Base-by-base conservation (phyloP, 2,113 vertebrate genomes). In the Macaca nemestrina region DNA sequence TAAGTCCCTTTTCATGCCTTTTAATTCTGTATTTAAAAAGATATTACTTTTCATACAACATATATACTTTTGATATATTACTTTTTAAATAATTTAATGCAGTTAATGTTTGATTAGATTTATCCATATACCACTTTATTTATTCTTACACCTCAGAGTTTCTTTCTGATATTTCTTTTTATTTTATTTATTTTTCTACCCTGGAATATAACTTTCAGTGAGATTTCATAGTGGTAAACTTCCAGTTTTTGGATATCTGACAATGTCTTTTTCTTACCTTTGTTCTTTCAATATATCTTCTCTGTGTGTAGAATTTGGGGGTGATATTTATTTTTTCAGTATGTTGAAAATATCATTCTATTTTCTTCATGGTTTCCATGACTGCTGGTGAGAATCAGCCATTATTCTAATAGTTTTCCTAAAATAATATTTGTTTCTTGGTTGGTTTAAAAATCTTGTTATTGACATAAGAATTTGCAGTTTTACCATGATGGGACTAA, bases 321-420 rank as follows among this genome's bases (percentile, higher is more conserved):
- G 23, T 91, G 10, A 22, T 4, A 38, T 59, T 87, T 90, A 43
- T 89, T 78, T 85, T 73, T 38, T 61, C 40, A 61, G 16, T 9
- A 50, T 75, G 14, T 81, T 93, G 57, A 80, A 80, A 86, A 81
- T 75, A 84, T 45, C 2, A 38, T 70, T 82, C 30, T 20, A 76
- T 82, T 70, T 93, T 95, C 80, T 86, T 73, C 16, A 30, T 85
- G 25, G 38, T 55, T 80, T 95, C 79, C n/a, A 43, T 91, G 23
- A 30, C 17, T 52, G 30, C 40, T 38, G 40, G 52, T 87, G 75
- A 79, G 35, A 93, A 45, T 70, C 23, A 52, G 8, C 20, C 27
- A 61, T 79, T 8, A 64, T 79, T 83, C 18, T 30, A 35, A 30
- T 55, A 30, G 9, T 82, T 25, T 2, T 87, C 12, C 50, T 25